A percentile compares a stretch with the other conserved stretches of the same genome.
Evolutionary conservation across 2,797 vertebrate genomes (phyloP).

Genomic region (Macrochelys suwanniensis): DNA sequence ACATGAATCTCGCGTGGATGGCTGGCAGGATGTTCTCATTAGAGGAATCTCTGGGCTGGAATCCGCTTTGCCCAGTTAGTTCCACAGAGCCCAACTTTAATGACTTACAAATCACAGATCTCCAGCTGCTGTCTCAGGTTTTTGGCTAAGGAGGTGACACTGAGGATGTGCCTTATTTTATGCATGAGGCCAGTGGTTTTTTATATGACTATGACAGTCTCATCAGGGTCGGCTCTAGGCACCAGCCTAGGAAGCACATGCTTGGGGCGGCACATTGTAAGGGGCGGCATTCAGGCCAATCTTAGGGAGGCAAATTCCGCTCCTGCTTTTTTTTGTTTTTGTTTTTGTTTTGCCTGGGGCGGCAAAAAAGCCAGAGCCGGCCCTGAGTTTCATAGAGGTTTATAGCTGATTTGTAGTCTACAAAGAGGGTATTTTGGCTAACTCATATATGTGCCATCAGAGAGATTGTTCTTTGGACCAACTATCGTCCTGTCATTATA

Average conservation of each 20-base stretch:
- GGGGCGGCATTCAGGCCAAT: too few species aligned
- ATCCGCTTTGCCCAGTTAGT: not conserved
- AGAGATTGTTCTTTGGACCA: slow-evolving; percentile 20
- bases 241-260: too few species aligned
- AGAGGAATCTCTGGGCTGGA: slow-evolving; percentile 13
- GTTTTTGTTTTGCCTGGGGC: too few species aligned
- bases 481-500: not conserved
- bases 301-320: too few species aligned
- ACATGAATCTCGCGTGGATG: not conserved
- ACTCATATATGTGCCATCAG: not conserved
- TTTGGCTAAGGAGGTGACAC: not conserved
- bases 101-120: not conserved
- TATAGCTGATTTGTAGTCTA: not conserved
- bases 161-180: not conserved
- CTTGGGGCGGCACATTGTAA: too few species aligned
- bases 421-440: not conserved
- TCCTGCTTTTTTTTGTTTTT: too few species aligned
- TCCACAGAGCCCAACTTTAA: not conserved
- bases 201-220: not conserved
- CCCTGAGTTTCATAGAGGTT: not conserved
- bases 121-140: not conserved
- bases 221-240: too few species aligned
- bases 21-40: not conserved
- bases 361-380: too few species aligned
- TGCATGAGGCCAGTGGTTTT: not conserved